Evolutionary conservation across 2,888 invertebrate genomes (phyloP), one percentile per base, ranked within the genome.

Genomic region (Aromia moschata): DNA sequence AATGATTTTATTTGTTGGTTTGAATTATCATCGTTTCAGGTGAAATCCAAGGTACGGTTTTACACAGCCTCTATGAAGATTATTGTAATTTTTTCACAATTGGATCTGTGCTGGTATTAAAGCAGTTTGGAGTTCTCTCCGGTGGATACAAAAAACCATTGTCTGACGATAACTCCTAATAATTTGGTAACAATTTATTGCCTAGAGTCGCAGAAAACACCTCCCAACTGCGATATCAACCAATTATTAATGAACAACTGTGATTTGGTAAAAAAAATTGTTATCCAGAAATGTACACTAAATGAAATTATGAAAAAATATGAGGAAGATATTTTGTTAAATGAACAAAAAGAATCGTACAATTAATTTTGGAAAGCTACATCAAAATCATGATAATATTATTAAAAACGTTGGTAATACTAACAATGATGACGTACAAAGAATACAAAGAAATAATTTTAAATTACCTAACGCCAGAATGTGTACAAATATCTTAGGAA

Each of bases 151-250:
- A 72, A 14, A n/a, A 73, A 72, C 53, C 70, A 74, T 58, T 73
- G 73, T 62, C 56, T 78, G 17, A 74, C 71, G 7, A 74, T 78
- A 41, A 77, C 75, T 2, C 52, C 68, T 15, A 75, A 77, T 49
- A 79, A 76, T 69, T 65, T 79, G 25, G 51, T 77, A 15, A 55
- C 69, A 10, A 74, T 79, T 53, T 79, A 79, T 46, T 63, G 49
- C 11, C 1, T 46, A n/a, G 45, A 49, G 11, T 53, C 44, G 14
- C 33, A n/a, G 18, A 44, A 38, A 30, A 37, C 45, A 5, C 10
- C 11, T 0, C 10, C 14, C 1, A 44, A 30, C 2, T 14, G 38
- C 1, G 10, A 38, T 25, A 10, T 11, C 2, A 11, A 3, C 5
- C 5, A 1, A 11, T 17, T 9, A 12, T 11, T 16, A 11, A 7